phyloP scores from a whole-genome alignment of 1,140 invertebrate species.

The Teleopsis dalmanni region DNA sequence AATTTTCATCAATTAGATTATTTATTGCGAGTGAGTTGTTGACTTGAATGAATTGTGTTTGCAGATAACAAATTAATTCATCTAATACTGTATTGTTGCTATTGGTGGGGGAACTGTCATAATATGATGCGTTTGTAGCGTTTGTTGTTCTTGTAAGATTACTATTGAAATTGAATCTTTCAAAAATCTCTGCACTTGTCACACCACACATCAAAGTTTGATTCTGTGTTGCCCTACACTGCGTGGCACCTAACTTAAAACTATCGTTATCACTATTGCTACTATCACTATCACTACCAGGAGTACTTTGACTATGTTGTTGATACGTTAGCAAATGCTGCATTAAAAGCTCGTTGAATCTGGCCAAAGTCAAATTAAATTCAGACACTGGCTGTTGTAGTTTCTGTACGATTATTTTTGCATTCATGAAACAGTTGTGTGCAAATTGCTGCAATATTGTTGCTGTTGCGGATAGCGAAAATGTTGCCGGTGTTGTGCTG shows the following conservation, averaged over 20 bases:
- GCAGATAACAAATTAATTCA: slow-evolving; percentile 23
- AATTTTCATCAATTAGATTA: neutral
- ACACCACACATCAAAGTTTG: slow-evolving; percentile 3
- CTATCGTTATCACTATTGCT: neutral
- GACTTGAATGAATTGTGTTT: slow-evolving; percentile 4
- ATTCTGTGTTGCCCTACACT: slow-evolving; percentile 5
- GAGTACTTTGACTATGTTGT: slow-evolving; percentile 1
- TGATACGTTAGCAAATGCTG: neutral
- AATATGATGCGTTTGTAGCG: neutral
- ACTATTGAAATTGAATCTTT: neutral
- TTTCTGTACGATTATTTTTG: slow-evolving; percentile 22
- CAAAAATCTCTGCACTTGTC: neutral
- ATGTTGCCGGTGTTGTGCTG: neutral
- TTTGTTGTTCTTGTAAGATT: neutral
- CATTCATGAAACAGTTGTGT: slow-evolving; percentile 10
- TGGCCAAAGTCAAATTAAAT: slow-evolving; percentile 31
- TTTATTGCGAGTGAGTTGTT: neutral
- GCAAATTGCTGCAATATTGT: neutral
- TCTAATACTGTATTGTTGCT: slow-evolving; percentile 3
- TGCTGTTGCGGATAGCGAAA: neutral
- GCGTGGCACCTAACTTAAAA: neutral
- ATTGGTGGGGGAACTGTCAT: neutral
- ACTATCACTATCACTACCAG: neutral
- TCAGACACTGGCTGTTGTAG: slow-evolving; percentile 28
- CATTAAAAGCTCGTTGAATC: neutral